These are phyloP conservation scores for Hippocampus zosterae DNA, from an alignment of 2,113 vertebrate species.

Conservation along the genomic window DNA sequence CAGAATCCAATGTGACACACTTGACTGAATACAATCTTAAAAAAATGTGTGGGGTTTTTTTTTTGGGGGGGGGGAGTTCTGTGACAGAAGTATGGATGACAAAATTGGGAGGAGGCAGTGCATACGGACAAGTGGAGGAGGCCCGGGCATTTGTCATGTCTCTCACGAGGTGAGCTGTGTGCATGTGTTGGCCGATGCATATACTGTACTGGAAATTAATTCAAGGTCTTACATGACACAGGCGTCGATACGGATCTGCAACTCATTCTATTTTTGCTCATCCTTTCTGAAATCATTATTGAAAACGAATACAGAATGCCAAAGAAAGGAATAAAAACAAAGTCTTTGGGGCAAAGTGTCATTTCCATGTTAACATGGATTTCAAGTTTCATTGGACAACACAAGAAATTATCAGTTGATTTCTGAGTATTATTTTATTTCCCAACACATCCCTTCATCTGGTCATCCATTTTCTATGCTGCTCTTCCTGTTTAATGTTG, in stretches of 20 bases:
- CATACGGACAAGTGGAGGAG: not conserved
- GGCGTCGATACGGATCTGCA: no score
- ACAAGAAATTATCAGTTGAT: no score
- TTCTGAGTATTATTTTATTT: no score
- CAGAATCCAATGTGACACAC: conserved; percentile 18
- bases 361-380: not conserved
- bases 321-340: no score
- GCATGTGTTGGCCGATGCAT: not conserved
- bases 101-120: not conserved
- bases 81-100: not conserved
- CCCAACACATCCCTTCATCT: no score
- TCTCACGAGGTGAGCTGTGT: not conserved
- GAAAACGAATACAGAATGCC: not conserved
- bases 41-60: not conserved
- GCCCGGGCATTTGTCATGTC: not conserved
- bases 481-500: no score
- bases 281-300: no score
- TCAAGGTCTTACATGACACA: conserved; percentile 13
- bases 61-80: not conserved
- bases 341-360: not conserved
- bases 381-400: no score
- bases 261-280: no score
- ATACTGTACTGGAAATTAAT: not conserved
- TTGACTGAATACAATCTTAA: conserved; percentile 11
- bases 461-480: no score